Base-by-base conservation (phyloP, 2,797 vertebrate genomes). In the Spondyliosoma cantharus region DNA sequence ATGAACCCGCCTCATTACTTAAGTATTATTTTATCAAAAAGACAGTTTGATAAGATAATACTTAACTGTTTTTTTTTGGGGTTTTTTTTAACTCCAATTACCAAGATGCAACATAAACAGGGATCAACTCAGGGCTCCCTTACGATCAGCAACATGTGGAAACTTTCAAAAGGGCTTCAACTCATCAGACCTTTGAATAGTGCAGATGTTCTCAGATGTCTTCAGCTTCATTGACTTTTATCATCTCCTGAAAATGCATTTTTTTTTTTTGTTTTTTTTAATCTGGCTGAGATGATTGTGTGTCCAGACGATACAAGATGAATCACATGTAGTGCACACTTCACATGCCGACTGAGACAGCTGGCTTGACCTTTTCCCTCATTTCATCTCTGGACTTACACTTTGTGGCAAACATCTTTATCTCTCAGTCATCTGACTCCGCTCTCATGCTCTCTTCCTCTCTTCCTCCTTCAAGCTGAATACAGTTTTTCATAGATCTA, bases 341-440 rank as follows among this genome's bases (percentile, higher is more conserved):
- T 87, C 72, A 82, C 52, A 74, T 57, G 61, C 32, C 0, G 42
- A 59, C 68, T 65, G 45, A 24, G 43, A 52, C 22, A 43, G 50
- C 7, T 19, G 43, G 20, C 63, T 16, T 70, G 82, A 82, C 79
- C 70, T 74, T 77, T 70, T 59, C 71, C 37, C 50, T 14, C 59
- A 61, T 45, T 59, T 66, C 57, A 79, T 74, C 61, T 72, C 60
- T 67, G 69, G 54, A 2, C 61, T 71, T 24, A 37, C 20, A 57
- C 49, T 61, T 60, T 50, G 45, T 13, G 32, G 16, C 58, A 78
- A 78, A 46, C 53, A 62, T 67, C 78, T 37, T 27, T 7, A 4
- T 74, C 76, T 71, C 52, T 4, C 50, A 52, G 69, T 58, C 5
- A 5, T 64, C 74, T 6, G 50, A 46, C 68, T 81, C 71, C 0